phyloP scores from a whole-genome alignment of 2,113 vertebrate species.

The Pimephales promelas region DNA sequence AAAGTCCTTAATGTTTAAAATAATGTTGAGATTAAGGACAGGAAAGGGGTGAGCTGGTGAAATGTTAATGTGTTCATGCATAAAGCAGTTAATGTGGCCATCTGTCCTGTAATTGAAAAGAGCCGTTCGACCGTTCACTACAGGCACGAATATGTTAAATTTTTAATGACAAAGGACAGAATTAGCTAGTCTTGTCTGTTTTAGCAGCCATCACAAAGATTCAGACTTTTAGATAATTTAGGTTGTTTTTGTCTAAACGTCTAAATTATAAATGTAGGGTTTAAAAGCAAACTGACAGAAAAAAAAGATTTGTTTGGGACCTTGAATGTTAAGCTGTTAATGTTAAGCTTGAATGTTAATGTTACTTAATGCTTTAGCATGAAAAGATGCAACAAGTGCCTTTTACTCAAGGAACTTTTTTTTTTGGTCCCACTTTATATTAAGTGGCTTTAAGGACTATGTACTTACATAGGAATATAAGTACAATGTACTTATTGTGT shows the following conservation, averaged over 20 bases:
- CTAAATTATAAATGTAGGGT: background rate
- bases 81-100: background rate
- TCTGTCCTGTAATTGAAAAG: slow-evolving; percentile 18
- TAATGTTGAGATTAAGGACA: background rate
- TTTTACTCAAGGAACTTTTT: background rate
- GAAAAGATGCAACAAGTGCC: background rate
- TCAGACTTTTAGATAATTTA: background rate
- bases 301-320: background rate
- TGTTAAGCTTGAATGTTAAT: background rate
- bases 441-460: too few species aligned
- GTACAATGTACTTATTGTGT: too few species aligned
- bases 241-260: background rate
- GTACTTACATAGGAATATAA: too few species aligned
- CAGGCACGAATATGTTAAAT: background rate
- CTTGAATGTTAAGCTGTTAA: background rate
- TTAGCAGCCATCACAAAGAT: background rate
- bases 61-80: background rate
- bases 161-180: background rate
- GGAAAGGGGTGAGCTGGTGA: background rate
- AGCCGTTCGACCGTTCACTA: background rate
- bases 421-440: too few species aligned
- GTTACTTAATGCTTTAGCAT: background rate
- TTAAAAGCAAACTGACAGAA: background rate
- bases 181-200: slow-evolving; percentile 5
- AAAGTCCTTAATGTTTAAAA: slow-evolving; percentile 7